Base-by-base conservation (phyloP, 2,113 vertebrate species). In the Hystrix cristata region DNA sequence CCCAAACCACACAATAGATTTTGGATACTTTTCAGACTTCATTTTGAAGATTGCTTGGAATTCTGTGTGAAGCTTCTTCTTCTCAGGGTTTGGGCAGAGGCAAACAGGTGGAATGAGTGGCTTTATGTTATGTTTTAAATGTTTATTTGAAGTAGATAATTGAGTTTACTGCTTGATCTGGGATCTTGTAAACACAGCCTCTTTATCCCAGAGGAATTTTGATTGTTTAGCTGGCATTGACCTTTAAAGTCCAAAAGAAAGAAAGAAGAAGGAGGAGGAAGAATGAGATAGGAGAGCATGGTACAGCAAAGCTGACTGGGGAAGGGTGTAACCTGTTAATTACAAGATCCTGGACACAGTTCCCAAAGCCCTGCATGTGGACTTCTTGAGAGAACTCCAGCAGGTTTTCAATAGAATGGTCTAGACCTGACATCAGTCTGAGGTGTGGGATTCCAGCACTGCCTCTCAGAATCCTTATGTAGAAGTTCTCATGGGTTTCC, bases 141-240 rank as follows among this genome's bases (percentile, higher is more conserved):
- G 43, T 83, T n/a, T 87, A 55, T 87, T 16, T 83, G 80, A 87
- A 80, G 57, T 92, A 85, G 62, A 53, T 16, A 74, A 87, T 83
- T n/a, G 21, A 5, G 13, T 80, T 90, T 74, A 48, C n/a, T 48
- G 27, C n/a, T 81, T 76, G 13, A 87, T 55, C 18, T 88, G 19
- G 10, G 29, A 82, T 67, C 19, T 89, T 71, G 10, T 85, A 91
- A 94, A 95, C 65, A 84, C 15, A 74, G 34, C 27, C 46, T 90
- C 8, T 85, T 86, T 74, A 34, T 62, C 25, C 43, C 46, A 57
- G 81, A 62, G n/a, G 18, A 31, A 65, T 38, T 81, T 96, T 90
- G 23, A 43, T 43, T 48, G 0, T 34, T 81, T 83, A 60, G 59
- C 27, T 84, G 13, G 3, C 21, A 38, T 38, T 90, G 64, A 80